Evolutionary conservation across 2,797 vertebrate species (phyloP).

Genomic region (Lagodon rhomboides): DNA sequence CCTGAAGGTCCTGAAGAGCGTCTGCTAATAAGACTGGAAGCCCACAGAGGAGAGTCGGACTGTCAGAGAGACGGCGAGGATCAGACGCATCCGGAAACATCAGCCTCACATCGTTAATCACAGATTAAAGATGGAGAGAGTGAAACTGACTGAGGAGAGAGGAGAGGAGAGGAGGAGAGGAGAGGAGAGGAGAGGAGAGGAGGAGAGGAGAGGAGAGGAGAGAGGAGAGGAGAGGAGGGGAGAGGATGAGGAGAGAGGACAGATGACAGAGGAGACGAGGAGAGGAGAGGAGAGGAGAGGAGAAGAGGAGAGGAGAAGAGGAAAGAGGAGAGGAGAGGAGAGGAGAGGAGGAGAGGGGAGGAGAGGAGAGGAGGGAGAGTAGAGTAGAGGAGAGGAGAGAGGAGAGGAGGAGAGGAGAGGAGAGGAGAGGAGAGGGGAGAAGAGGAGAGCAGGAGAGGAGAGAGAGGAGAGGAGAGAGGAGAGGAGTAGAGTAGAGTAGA

Average conservation of each 20-base stretch:
- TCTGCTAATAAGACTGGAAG: conserved; percentile 24
- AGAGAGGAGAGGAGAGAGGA: not conserved
- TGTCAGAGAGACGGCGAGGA: conserved; percentile 27
- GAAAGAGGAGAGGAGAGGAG: not conserved
- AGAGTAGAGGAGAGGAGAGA: no score
- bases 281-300: no score
- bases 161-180: no score
- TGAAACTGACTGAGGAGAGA: not conserved
- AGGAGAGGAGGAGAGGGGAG: not conserved
- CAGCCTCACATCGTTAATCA: not conserved
- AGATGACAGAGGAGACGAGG: not conserved
- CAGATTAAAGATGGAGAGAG: not conserved
- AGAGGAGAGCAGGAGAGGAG: not conserved
- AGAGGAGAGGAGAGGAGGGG: no score
- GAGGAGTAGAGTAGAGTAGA: no score
- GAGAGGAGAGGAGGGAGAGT: no score
- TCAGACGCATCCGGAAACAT: not conserved
- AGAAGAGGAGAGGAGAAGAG: not conserved
- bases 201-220: no score
- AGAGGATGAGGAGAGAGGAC: no score
- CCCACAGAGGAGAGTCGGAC: conserved; percentile 20
- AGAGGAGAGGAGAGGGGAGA: no score
- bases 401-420: not conserved
- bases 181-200: no score
- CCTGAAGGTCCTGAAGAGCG: conserved; percentile 45